Percentiles rank a stretch among this genome's conserved stretches.
Conservation (phyloP, 1,140 invertebrate genomes). For the Panulirus ornatus region DNA sequence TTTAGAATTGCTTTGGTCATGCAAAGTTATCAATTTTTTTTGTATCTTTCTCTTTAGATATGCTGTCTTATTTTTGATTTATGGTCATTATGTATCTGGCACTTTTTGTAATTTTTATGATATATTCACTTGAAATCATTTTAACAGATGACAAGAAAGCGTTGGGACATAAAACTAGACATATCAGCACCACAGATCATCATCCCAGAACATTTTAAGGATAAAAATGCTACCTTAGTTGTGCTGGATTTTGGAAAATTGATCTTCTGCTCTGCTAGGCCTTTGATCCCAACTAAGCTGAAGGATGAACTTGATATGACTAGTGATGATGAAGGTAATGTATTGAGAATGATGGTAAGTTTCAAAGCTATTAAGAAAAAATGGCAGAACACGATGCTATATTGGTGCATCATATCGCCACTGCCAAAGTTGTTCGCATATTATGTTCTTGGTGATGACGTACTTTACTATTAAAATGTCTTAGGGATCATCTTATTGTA, state of each 20-base stretch:
- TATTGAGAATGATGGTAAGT: too few relatives aligned
- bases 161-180: constrained; percentile 93
- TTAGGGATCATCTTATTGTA: too few relatives aligned
- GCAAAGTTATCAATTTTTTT: not conserved
- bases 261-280: constrained; percentile 82
- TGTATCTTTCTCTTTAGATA: constrained; percentile 33
- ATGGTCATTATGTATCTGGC: not conserved
- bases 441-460: too few relatives aligned
- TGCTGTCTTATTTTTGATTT: constrained; percentile 37
- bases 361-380: too few relatives aligned
- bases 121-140: not conserved
- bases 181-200: constrained; percentile 96
- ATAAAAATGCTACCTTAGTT: constrained; percentile 88
- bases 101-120: too few relatives aligned
- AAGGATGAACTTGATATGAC: constrained; percentile 75
- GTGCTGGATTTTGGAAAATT: constrained; percentile 91
- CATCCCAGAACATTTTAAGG: constrained; percentile 87
- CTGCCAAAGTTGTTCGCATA: too few relatives aligned
- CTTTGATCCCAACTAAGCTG: constrained; percentile 77
- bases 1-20: not conserved
- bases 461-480: too few relatives aligned
- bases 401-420: too few relatives aligned
- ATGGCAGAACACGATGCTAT: too few relatives aligned
- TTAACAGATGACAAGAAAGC: constrained; percentile 79
- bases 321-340: constrained; percentile 80